A percentile compares a stretch with the other conserved stretches of the same genome.
Conservation (phyloP, 2,113 vertebrate species). For the Neofelis nebulosa region DNA sequence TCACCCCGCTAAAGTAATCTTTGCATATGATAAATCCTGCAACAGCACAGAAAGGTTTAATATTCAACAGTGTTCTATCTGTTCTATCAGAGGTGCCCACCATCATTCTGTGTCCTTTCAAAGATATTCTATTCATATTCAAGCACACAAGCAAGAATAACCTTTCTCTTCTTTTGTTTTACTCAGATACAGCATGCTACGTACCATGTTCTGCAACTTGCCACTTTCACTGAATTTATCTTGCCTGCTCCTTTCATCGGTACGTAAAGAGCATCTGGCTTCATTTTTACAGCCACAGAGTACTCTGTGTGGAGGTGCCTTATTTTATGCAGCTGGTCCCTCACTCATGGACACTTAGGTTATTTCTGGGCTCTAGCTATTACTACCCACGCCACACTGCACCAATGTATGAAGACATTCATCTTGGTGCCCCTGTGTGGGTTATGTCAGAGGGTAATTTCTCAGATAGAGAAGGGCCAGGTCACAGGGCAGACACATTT, state of each 20-base stretch:
- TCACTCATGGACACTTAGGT: neutral
- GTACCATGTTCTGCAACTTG: neutral
- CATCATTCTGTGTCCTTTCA: neutral
- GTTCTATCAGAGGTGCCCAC: too few relatives aligned
- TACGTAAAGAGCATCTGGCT: neutral
- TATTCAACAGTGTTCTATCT: neutral
- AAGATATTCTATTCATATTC: neutral
- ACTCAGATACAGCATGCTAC: neutral
- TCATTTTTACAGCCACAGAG: neutral
- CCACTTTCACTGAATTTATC: neutral
- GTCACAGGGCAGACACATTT: neutral
- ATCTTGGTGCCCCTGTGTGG: neutral
- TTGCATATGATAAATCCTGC: neutral
- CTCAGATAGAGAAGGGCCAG: neutral
- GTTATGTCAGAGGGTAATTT: neutral
- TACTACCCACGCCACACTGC: neutral
- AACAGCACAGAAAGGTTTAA: neutral
- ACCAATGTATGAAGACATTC: neutral
- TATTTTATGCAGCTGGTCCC: neutral
- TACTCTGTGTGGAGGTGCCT: neutral
- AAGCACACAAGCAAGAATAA: neutral
- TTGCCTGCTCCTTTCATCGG: neutral
- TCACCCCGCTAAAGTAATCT: neutral
- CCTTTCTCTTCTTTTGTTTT: neutral
- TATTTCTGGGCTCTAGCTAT: neutral